These are phyloP conservation scores for Burhinus bistriatus DNA, from an alignment of 2,113 vertebrate genomes.

Conservation along the genomic window DNA sequence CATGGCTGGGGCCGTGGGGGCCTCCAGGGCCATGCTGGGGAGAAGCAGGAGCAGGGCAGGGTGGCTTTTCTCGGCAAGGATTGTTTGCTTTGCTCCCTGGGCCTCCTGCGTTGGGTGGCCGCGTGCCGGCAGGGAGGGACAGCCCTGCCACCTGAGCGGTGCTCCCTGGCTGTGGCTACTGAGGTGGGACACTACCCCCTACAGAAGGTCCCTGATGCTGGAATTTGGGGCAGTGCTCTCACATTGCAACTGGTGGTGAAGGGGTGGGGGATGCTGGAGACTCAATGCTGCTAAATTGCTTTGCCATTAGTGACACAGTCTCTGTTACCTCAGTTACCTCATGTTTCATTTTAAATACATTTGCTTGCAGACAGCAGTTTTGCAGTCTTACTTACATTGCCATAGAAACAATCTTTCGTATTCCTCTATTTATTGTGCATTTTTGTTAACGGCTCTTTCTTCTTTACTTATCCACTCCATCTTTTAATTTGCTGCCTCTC, in stretches of 20 bases:
- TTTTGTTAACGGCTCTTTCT: slow-evolving; percentile 49
- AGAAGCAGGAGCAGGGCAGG: neutral
- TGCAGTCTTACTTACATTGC: slow-evolving; percentile 42
- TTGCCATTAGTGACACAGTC: neutral
- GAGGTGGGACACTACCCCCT: neutral
- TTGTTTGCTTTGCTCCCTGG: rapidly evolving
- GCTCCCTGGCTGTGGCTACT: rapidly evolving
- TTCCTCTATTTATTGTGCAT: neutral
- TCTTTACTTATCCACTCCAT: slow-evolving; percentile 33
- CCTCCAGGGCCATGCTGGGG: rapidly evolving
- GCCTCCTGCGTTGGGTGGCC: neutral
- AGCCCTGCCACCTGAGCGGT: rapidly evolving
- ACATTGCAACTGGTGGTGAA: neutral
- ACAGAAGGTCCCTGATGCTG: rapidly evolving
- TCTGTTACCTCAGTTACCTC: slow-evolving; percentile 32
- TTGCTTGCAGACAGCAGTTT: slow-evolving; percentile 6
- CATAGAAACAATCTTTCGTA: slow-evolving; percentile 59
- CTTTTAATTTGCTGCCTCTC: neutral
- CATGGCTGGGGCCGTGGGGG: rapidly evolving
- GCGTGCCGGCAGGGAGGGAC: rapidly evolving
- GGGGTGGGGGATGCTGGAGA: neutral
- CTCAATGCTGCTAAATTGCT: neutral
- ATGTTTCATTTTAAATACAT: slow-evolving; percentile 30
- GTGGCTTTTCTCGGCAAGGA: neutral
- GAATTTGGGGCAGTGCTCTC: neutral